A percentile compares a stretch with the other conserved stretches of the same genome.
Evolutionary conservation across 2,113 vertebrate species (phyloP).

Genomic region (Vulpes ferrilata): DNA sequence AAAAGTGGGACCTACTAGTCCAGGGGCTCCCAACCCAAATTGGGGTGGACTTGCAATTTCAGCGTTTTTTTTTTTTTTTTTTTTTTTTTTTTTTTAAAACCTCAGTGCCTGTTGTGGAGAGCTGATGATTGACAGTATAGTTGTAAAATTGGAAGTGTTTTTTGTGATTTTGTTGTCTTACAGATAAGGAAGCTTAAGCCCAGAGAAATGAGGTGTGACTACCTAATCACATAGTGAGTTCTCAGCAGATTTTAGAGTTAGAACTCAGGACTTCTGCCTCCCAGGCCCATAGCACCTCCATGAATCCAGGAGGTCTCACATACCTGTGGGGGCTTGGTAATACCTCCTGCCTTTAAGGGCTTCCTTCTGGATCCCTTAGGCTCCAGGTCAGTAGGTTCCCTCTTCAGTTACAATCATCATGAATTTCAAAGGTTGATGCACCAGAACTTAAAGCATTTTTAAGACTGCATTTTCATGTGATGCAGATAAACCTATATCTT

Average conservation of each 20-base stretch:
- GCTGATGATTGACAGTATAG: background rate
- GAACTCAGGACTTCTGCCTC: background rate
- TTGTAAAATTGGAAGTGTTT: background rate
- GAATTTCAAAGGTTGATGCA: background rate
- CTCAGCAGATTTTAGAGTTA: background rate
- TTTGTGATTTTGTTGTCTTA: background rate
- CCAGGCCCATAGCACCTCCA: background rate
- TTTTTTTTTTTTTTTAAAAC: background rate
- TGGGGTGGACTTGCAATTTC: background rate
- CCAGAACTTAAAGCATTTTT: background rate
- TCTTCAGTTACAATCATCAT: background rate
- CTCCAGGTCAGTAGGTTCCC: constrained; percentile 73
- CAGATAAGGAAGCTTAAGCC: constrained; percentile 1
- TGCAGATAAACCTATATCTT: background rate
- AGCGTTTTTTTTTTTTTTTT: background rate
- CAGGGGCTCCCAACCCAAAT: background rate
- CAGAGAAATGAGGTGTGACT: background rate
- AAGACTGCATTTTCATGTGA: background rate
- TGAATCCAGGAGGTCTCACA: background rate
- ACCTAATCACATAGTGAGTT: background rate
- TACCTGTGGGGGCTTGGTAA: constrained; percentile 49
- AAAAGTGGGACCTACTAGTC: background rate
- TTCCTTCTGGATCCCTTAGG: constrained; percentile 58
- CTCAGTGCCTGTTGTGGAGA: background rate
- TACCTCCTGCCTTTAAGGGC: constrained; percentile 60